Percentiles rank a stretch among this genome's conserved stretches.
Conservation (phyloP, 2,113 vertebrate species). For the Passer domesticus region DNA sequence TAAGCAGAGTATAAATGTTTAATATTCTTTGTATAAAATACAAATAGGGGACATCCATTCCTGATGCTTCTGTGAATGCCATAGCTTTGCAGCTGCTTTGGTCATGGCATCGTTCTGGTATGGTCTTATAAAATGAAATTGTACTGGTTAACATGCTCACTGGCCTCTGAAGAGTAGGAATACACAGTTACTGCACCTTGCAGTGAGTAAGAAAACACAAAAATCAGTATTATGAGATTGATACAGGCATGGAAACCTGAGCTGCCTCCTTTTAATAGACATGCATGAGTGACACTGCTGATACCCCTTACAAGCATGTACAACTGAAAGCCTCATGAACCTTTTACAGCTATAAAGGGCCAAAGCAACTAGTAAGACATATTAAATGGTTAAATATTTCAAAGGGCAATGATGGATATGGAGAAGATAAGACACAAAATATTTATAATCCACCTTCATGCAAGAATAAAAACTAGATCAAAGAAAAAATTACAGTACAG, state of each 20-base stretch:
- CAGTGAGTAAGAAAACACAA: neutral
- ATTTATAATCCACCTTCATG: neutral
- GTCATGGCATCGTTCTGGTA: neutral
- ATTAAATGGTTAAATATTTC: constrained; percentile 3
- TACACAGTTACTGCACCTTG: neutral
- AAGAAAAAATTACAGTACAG: neutral
- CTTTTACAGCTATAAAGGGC: constrained; percentile 40
- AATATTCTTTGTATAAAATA: neutral
- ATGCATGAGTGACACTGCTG: constrained; percentile 10
- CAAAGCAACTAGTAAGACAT: constrained; percentile 24
- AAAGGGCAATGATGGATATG: neutral
- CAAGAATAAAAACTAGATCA: constrained; percentile 32
- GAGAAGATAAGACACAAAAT: neutral
- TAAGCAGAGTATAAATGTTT: neutral
- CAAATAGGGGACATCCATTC: neutral
- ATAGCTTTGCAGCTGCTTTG: neutral
- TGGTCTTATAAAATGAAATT: neutral
- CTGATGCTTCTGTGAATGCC: neutral
- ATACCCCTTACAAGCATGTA: neutral
- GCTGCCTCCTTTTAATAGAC: constrained; percentile 26
- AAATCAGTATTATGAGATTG: neutral
- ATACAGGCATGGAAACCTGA: constrained; percentile 21
- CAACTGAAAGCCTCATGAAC: constrained; percentile 28
- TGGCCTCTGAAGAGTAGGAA: neutral
- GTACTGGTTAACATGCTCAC: neutral